Percentiles rank a stretch among this genome's conserved stretches.
These are phyloP conservation scores for Perca fluviatilis DNA, from an alignment of 2,113 vertebrate species.

Conservation along the genomic window DNA sequence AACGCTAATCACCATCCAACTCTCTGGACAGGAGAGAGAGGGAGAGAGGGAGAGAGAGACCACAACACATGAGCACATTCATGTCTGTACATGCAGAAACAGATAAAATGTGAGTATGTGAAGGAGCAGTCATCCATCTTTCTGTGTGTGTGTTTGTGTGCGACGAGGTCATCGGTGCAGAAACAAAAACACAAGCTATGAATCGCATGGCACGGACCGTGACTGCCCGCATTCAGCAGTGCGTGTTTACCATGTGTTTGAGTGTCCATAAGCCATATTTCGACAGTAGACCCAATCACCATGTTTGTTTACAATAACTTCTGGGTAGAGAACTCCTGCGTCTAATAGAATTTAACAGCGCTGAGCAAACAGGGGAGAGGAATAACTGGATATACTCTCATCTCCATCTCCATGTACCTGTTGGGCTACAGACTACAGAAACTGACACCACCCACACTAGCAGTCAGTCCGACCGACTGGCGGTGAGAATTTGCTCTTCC, in stretches of 20 bases:
- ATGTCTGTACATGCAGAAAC: slow-evolving; percentile 42
- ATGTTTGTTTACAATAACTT: no score
- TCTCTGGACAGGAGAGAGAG: slow-evolving; percentile 62
- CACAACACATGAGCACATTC: slow-evolving; percentile 28
- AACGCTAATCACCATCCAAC: slow-evolving; percentile 79
- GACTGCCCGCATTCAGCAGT: not conserved
- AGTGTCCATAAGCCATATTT: not conserved
- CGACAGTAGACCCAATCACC: no score
- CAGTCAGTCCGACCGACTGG: no score
- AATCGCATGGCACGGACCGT: not conserved
- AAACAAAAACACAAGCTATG: not conserved
- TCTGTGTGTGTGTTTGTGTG: slow-evolving; percentile 2
- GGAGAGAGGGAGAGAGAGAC: not conserved
- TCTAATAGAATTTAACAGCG: no score
- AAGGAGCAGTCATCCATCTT: slow-evolving; percentile 5
- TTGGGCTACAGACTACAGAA: no score
- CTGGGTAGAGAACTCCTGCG: no score
- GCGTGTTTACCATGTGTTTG: not conserved
- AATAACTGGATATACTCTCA: no score
- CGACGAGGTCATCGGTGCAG: not conserved
- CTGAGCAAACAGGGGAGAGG: no score
- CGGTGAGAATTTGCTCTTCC: no score
- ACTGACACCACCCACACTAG: no score
- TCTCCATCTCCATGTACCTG: no score
- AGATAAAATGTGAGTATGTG: slow-evolving; percentile 18